These are phyloP conservation scores for Orestias chungarensis DNA, from an alignment of 2,797 vertebrate genomes.

Conservation along the genomic window DNA sequence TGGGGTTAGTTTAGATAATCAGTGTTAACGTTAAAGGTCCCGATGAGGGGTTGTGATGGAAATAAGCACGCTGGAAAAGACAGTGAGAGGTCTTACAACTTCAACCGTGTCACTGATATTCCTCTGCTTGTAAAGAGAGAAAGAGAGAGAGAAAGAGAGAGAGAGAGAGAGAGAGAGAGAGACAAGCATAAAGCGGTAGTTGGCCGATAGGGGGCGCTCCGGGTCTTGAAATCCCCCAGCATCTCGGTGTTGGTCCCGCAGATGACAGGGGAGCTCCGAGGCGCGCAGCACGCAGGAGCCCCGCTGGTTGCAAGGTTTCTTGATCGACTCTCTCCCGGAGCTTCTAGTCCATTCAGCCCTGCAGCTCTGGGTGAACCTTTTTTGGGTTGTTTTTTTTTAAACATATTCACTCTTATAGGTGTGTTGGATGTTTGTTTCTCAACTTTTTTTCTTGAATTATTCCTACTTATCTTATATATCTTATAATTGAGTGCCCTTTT, in stretches of 20 bases:
- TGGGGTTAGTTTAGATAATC: constrained; percentile 7
- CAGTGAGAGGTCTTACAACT: constrained; percentile 26
- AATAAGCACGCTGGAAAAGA: constrained; percentile 1
- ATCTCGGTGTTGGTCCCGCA: constrained; percentile 51
- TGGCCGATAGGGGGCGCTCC: constrained; percentile 83
- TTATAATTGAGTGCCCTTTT: constrained; percentile 5
- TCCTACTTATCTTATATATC: constrained; percentile 3
- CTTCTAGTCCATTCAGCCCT: constrained; percentile 19
- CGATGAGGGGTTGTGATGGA: background rate
- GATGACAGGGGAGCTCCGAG: constrained; percentile 55
- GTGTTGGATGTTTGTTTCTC: constrained; percentile 46
- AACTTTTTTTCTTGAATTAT: constrained; percentile 12
- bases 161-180: background rate
- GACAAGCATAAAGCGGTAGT: constrained; percentile 8
- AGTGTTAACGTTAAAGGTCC: background rate
- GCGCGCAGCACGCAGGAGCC: constrained; percentile 49
- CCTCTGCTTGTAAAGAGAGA: constrained; percentile 1
- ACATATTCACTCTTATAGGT: constrained; percentile 64
- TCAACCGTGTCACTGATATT: constrained; percentile 14
- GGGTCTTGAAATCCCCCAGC: constrained; percentile 74
- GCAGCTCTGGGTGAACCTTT: constrained; percentile 67
- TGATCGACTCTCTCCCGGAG: constrained; percentile 54
- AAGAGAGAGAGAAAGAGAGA: constrained; percentile 3
- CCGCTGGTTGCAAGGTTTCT: constrained; percentile 49
- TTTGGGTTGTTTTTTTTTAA: constrained; percentile 52